Evolutionary conservation across 2,797 vertebrate species (phyloP).

Genomic region (Notolabrus celidotus): DNA sequence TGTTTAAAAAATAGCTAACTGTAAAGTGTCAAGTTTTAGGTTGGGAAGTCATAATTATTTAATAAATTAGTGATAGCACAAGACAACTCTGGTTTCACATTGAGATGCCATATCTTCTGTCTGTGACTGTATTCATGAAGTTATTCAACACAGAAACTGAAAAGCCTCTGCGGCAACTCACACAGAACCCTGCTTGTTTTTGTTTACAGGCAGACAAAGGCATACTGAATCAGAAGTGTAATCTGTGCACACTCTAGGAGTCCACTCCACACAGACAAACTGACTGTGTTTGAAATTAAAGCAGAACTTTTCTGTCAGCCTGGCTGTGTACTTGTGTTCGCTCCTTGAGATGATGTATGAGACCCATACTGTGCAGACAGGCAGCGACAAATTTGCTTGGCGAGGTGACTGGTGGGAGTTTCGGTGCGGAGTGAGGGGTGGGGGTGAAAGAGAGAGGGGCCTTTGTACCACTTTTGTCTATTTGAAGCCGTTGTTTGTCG

Average conservation of each 20-base stretch:
- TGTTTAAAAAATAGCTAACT: too few relatives aligned
- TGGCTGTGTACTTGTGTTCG: constrained; percentile 67
- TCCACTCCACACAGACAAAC: constrained; percentile 50
- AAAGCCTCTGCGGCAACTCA: not conserved
- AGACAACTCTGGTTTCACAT: not conserved
- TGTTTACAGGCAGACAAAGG: constrained; percentile 16
- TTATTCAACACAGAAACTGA: not conserved
- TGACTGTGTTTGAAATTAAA: constrained; percentile 62
- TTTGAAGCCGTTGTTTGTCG: constrained; percentile 55
- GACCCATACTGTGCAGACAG: constrained; percentile 82
- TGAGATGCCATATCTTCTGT: not conserved
- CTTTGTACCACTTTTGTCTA: constrained; percentile 63
- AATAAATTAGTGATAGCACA: not conserved
- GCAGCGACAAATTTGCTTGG: constrained; percentile 86
- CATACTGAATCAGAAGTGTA: constrained; percentile 50
- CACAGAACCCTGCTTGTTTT: constrained; percentile 14
- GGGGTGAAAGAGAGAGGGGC: constrained; percentile 53
- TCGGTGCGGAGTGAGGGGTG: constrained; percentile 13
- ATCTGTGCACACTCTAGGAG: constrained; percentile 48
- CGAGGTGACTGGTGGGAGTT: constrained; percentile 78
- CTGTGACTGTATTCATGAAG: not conserved
- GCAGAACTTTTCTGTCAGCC: constrained; percentile 65
- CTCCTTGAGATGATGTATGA: constrained; percentile 82
- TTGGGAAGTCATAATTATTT: not conserved
- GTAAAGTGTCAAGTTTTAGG: too few relatives aligned